Evolutionary conservation across 1,140 invertebrate species (phyloP), one percentile per base, ranked within the genome.

Genomic region (Dreissena polymorpha): DNA sequence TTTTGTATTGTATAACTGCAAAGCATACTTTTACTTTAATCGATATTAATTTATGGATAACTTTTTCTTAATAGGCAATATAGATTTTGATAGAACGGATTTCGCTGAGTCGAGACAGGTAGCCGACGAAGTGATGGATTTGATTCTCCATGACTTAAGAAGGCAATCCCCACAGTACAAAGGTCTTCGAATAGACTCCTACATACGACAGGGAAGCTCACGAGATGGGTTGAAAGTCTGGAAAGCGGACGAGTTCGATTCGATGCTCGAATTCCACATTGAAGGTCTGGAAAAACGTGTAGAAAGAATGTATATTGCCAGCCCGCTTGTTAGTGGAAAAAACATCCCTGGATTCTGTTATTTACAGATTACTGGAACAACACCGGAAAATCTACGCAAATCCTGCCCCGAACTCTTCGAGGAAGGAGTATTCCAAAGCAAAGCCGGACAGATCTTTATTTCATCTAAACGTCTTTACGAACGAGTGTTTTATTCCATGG

Each of bases 171-270:
- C 39, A 18, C 53, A 70, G 0, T 80, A 64, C 39, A 60, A 80
- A 29, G 25, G 55, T 25, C 69, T 80, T 23, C 27, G 55, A 50
- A 72, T 80, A 21, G 69, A 80, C 60, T 63, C 51, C 50, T 80
- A 60, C 67, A 57, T 80, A 27, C 68, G 68, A 49, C 78, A 80
- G 23, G 81, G 81, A 10, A 83, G 81, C 51, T 69, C 81, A 25
- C n/a, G 81, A 60, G 73, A 83, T 57, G 81, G 81, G 3, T 57
- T 83, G 64, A 83, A 83, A 51, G 81, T 83, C 25, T 83, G 13
- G n/a, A 57, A 68, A 60, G 63, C 73, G 2, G 51, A 75, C 49
- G 81, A 76, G 23, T 83, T 76, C 64, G 73, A 83, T 76, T 55
- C 64, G 7, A 29, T 68, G 53, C 14, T 83, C 1, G 55, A 75